Evolutionary conservation across 2,888 invertebrate genomes (phyloP).

Genomic region (Ctena decussata): DNA sequence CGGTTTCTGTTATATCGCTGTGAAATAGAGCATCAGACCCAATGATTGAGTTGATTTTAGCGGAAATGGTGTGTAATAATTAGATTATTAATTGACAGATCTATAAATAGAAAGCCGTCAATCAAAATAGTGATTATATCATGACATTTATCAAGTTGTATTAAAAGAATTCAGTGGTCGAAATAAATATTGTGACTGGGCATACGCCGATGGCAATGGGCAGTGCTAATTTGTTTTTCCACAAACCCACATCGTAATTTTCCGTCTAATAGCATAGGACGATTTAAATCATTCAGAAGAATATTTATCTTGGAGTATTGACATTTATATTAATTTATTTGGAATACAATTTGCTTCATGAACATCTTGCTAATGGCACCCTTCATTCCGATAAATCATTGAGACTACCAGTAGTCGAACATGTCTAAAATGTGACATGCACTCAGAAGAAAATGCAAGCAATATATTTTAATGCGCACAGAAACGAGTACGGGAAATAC

Average conservation of each 20-base stretch:
- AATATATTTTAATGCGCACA: too few relatives aligned
- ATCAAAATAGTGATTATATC: not conserved
- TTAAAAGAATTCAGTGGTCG: not conserved
- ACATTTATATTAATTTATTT: not conserved
- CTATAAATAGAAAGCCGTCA: not conserved
- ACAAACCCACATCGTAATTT: not conserved
- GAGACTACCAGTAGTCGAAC: not conserved
- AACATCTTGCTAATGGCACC: not conserved
- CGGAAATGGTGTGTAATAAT: constrained; percentile 8
- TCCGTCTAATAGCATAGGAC: not conserved
- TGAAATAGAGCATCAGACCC: not conserved
- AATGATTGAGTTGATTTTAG: not conserved
- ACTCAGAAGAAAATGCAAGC: too few relatives aligned
- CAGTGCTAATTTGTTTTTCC: not conserved
- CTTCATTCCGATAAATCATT: not conserved
- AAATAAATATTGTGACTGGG: not conserved
- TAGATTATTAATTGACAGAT: constrained; percentile 5
- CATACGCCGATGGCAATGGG: not conserved
- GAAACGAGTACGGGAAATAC: too few relatives aligned
- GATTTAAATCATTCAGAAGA: not conserved
- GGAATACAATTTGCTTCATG: not conserved
- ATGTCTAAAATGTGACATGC: too few relatives aligned
- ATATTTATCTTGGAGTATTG: not conserved
- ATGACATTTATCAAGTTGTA: not conserved
- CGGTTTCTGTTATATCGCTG: not conserved